phyloP scores from a whole-genome alignment of 2,113 vertebrate species.

The Cranoglanis bouderius region DNA sequence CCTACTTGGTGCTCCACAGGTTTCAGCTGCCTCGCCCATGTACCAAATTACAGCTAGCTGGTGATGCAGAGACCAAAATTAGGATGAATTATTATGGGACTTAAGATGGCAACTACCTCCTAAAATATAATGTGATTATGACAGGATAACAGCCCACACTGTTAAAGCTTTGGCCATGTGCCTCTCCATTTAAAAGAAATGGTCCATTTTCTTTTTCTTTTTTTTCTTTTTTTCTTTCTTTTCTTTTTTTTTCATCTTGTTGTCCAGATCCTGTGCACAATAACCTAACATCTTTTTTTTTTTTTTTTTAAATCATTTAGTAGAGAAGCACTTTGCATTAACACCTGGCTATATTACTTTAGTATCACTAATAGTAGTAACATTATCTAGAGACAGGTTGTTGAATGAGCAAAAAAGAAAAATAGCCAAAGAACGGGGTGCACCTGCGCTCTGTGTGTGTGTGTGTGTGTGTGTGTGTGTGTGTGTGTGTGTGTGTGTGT shows the following conservation, averaged over 20 bases:
- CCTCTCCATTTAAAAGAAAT: too few species aligned
- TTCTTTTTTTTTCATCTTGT: too few species aligned
- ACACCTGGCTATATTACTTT: background rate
- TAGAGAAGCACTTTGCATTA: background rate
- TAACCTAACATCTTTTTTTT: background rate
- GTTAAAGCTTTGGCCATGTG: background rate
- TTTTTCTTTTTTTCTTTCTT: too few species aligned
- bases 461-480: too few species aligned
- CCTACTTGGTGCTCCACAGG: slow-evolving; percentile 27
- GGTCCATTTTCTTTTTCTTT: too few species aligned
- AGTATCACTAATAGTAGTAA: background rate
- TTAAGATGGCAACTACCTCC: slow-evolving; percentile 17
- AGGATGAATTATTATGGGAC: slow-evolving; percentile 20
- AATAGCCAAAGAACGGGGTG: background rate
- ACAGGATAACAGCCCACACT: slow-evolving; percentile 20
- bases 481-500: too few species aligned
- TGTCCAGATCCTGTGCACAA: background rate
- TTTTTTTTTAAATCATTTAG: background rate
- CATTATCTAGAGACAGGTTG: background rate
- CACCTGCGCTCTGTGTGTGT: background rate
- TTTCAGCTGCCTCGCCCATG: slow-evolving; percentile 18
- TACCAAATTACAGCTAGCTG: slow-evolving; percentile 42
- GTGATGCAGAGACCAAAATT: slow-evolving; percentile 31
- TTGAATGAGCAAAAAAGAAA: background rate
- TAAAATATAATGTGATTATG: slow-evolving; percentile 39